Evolutionary conservation across 2,113 vertebrate species (phyloP).

Genomic region (Catharus fuscescens): DNA sequence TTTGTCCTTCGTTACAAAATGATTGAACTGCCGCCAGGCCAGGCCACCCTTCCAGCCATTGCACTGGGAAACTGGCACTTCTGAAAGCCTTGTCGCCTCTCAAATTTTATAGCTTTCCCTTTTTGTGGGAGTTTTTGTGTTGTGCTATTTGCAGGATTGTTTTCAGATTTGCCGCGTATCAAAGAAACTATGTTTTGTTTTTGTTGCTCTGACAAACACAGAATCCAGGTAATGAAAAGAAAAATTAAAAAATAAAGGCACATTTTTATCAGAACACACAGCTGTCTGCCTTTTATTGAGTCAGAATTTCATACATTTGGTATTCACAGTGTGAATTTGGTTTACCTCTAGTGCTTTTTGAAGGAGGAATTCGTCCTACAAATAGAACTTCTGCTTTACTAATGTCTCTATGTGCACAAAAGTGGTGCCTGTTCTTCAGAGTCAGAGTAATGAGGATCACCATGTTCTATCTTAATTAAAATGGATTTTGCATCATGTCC

Average conservation of each 20-base stretch:
- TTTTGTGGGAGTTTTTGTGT: slow-evolving; percentile 32
- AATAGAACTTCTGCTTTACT: background rate
- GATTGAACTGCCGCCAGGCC: slow-evolving; percentile 69
- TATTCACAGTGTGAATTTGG: background rate
- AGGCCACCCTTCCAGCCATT: slow-evolving; percentile 55
- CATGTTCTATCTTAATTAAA: background rate
- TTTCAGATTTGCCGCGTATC: background rate
- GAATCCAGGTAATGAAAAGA: slow-evolving; percentile 49
- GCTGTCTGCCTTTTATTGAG: slow-evolving; percentile 47
- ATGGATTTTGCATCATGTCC: background rate
- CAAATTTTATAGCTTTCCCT: slow-evolving; percentile 57
- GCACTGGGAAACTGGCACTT: slow-evolving; percentile 47
- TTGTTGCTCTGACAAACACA: slow-evolving; percentile 10
- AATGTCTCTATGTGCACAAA: background rate
- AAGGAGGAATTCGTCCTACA: background rate
- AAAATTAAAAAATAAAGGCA: slow-evolving; percentile 30
- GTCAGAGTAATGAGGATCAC: background rate
- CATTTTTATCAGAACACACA: slow-evolving; percentile 58
- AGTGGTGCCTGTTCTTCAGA: background rate
- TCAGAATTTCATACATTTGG: slow-evolving; percentile 28
- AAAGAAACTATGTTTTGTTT: slow-evolving; percentile 27
- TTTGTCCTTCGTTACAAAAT: slow-evolving; percentile 67
- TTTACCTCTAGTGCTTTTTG: slow-evolving; percentile 17
- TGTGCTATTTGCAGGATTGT: slow-evolving; percentile 17
- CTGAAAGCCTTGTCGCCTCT: slow-evolving; percentile 38